Conservation (phyloP, 2,797 vertebrate species). For the Gallinago solitaria region DNA sequence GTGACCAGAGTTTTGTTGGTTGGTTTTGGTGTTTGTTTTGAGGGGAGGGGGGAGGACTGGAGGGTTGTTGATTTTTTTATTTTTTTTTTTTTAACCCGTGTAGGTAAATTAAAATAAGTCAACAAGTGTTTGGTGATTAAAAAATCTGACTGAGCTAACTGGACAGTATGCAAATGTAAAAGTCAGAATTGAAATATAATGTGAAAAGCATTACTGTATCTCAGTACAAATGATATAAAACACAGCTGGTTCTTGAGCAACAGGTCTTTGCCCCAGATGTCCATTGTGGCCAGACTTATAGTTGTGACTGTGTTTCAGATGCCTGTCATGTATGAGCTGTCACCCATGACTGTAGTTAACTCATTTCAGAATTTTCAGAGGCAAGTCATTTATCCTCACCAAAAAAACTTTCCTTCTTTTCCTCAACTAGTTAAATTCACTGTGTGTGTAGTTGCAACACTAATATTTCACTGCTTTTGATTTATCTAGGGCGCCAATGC, state of each 20-base stretch:
- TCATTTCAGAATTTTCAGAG: neutral
- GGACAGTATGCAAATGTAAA: neutral
- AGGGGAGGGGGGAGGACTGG: too few relatives aligned
- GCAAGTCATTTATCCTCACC: neutral
- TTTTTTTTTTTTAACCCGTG: neutral
- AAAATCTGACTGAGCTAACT: neutral
- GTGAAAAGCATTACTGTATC: neutral
- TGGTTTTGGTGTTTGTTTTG: neutral
- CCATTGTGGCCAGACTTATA: neutral
- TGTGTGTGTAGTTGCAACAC: neutral
- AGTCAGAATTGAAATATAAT: neutral
- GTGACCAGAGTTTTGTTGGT: neutral
- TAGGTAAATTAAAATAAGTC: neutral
- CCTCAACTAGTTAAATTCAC: neutral
- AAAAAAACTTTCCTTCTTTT: neutral
- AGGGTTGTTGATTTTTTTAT: neutral
- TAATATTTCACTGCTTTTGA: conserved; percentile 14
- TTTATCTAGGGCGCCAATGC: conserved; percentile 95
- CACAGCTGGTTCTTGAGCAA: neutral
- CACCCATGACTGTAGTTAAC: neutral
- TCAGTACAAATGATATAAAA: neutral
- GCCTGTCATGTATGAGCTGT: neutral
- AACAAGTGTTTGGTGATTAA: neutral
- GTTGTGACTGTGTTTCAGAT: neutral
- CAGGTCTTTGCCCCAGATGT: neutral